Percentiles rank a stretch among this genome's conserved stretches.
These are phyloP conservation scores for Pipa parva DNA, from an alignment of 2,113 vertebrate species.

Conservation along the genomic window DNA sequence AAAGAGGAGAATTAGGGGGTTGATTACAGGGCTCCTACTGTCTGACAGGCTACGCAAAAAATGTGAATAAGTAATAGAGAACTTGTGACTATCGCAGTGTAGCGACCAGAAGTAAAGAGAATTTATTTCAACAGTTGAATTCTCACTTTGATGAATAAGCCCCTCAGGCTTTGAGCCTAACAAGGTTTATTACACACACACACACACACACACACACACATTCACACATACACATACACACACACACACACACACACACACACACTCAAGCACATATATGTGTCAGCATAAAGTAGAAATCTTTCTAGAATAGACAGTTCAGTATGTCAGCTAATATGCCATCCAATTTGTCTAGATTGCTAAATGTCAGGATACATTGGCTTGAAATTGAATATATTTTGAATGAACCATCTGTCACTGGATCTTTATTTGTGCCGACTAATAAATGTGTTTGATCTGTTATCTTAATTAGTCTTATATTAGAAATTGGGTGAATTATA, in stretches of 20 bases:
- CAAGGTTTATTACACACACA: not conserved
- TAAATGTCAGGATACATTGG: not conserved
- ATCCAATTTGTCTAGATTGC: not conserved
- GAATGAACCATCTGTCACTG: not conserved
- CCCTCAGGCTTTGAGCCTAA: not conserved
- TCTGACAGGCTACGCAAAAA: too few species aligned
- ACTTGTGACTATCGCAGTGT: too few species aligned
- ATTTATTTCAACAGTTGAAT: too few species aligned
- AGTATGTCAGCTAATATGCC: not conserved
- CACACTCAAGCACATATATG: not conserved
- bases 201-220: too few species aligned
- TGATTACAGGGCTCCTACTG: too few species aligned
- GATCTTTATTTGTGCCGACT: not conserved
- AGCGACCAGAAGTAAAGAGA: too few species aligned
- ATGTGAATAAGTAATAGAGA: too few species aligned
- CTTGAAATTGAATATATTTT: not conserved
- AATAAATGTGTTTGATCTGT: conserved; percentile 1
- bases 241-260: not conserved
- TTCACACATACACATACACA: not conserved
- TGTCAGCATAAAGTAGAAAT: not conserved
- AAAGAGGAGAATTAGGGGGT: too few species aligned
- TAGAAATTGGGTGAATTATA: too few species aligned
- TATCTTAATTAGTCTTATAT: not conserved
- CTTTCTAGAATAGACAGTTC: not conserved
- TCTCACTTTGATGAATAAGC: too few species aligned